Percentiles rank a stretch among this genome's conserved stretches.
Conservation (phyloP, 2,113 vertebrate species). For the Ammospiza nelsoni region DNA sequence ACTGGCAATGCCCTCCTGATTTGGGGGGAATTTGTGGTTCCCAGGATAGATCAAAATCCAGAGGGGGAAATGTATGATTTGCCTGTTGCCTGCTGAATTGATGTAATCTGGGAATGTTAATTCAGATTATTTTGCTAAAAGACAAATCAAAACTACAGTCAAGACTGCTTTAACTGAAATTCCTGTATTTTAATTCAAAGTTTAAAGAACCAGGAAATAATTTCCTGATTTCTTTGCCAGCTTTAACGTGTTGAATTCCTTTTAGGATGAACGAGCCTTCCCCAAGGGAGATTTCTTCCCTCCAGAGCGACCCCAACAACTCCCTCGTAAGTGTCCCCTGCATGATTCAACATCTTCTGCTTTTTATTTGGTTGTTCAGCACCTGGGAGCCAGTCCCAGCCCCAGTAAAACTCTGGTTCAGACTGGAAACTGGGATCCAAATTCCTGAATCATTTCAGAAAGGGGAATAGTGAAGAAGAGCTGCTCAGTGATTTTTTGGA, state of each 20-base stretch:
- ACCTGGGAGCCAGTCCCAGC: not conserved
- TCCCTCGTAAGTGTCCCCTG: slow-evolving; percentile 88
- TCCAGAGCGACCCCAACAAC: slow-evolving; percentile 87
- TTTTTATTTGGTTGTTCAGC: not conserved
- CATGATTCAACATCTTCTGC: not conserved
- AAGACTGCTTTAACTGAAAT: not conserved
- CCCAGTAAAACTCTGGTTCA: not conserved
- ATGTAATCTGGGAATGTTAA: not conserved
- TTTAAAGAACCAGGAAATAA: too few relatives aligned
- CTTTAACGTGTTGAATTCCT: not conserved
- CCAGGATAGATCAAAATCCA: not conserved
- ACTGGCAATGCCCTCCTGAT: fast-evolving
- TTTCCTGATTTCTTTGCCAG: not conserved
- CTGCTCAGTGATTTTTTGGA: not conserved
- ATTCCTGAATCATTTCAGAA: not conserved
- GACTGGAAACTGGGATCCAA: not conserved
- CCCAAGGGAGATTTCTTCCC: slow-evolving; percentile 94
- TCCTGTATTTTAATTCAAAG: not conserved
- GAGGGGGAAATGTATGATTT: not conserved
- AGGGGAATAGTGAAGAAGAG: not conserved
- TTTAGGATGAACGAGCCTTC: slow-evolving; percentile 93
- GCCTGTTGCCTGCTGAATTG: not conserved
- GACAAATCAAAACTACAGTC: not conserved
- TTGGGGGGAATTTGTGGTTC: not conserved
- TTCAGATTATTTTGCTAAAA: not conserved